Evolutionary conservation across 2,888 invertebrate genomes (phyloP).

Genomic region (Drosophila melanosoma): DNA sequence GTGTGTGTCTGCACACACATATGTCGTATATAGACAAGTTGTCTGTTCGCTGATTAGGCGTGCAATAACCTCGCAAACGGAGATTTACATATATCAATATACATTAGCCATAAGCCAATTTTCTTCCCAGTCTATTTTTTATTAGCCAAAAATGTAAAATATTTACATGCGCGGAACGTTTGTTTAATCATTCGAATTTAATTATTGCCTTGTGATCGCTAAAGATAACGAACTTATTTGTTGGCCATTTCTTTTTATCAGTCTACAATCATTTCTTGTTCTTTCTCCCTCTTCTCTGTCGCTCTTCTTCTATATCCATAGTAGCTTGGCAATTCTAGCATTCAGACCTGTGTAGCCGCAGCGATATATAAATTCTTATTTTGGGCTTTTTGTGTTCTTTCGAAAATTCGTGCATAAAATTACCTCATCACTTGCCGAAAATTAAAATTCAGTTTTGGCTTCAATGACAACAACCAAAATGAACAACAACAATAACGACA

Average conservation of each 20-base stretch:
- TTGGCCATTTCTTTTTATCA: conserved; percentile 47
- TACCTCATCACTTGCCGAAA: conserved; percentile 74
- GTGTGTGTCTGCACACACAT: neutral
- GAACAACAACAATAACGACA: conserved; percentile 5
- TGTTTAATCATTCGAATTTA: conserved; percentile 33
- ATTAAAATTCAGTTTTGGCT: conserved; percentile 72
- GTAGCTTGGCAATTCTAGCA: conserved; percentile 26
- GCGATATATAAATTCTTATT: conserved; percentile 2
- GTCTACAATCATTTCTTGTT: conserved; percentile 8
- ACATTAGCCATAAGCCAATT: conserved; percentile 68
- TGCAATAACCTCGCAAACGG: conserved; percentile 55
- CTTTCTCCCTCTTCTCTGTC: neutral
- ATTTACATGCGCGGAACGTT: conserved; percentile 48
- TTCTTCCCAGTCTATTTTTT: conserved; percentile 22
- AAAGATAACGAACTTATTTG: conserved; percentile 60
- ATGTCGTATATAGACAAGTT: conserved; percentile 24
- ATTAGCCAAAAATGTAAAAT: conserved; percentile 36
- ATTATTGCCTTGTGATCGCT: conserved; percentile 43
- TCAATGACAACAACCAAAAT: conserved; percentile 39
- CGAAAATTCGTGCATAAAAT: conserved; percentile 70
- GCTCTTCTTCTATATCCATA: neutral
- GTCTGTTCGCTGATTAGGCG: conserved; percentile 55
- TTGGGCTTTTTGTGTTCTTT: conserved; percentile 42
- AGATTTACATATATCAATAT: conserved; percentile 77
- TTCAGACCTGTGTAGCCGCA: conserved; percentile 54